These are phyloP conservation scores for Rhynchomys soricoides DNA, from an alignment of 2,113 vertebrate genomes.

Conservation along the genomic window DNA sequence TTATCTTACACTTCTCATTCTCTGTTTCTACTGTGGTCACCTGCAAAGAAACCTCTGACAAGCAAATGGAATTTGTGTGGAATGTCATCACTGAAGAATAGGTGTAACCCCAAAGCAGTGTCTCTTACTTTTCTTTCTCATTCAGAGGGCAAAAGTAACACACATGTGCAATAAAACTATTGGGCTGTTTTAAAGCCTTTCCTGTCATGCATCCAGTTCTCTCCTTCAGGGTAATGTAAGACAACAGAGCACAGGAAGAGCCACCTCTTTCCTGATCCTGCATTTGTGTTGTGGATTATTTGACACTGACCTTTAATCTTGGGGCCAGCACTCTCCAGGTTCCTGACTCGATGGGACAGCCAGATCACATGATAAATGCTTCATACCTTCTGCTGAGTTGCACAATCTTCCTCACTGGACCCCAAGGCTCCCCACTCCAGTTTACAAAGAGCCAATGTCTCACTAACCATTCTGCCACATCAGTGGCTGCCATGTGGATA, in stretches of 20 bases:
- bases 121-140: conserved; percentile 75
- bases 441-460: conserved; percentile 63
- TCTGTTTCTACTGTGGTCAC: neutral
- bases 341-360: conserved; percentile 85
- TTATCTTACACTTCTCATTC: neutral
- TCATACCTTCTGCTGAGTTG: conserved; percentile 57
- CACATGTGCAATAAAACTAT: conserved; percentile 80
- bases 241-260: conserved; percentile 87
- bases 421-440: conserved; percentile 58
- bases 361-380: conserved; percentile 86
- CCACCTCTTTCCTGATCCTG: conserved; percentile 85
- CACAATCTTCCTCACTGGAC: conserved; percentile 61
- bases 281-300: conserved; percentile 86
- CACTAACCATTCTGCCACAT: neutral
- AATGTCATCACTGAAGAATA: conserved; percentile 17
- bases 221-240: conserved; percentile 87
- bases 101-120: conserved; percentile 62
- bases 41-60: conserved; percentile 38
- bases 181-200: conserved; percentile 86
- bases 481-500: conserved; percentile 9
- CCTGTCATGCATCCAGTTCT: conserved; percentile 85
- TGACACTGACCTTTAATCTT: conserved; percentile 86
- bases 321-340: conserved; percentile 85
- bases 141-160: conserved; percentile 79
- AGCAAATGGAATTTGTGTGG: conserved; percentile 15